A percentile compares a stretch with the other conserved stretches of the same genome.
Conservation (phyloP, 2,888 invertebrate species). For the Dolomedes plantarius region DNA sequence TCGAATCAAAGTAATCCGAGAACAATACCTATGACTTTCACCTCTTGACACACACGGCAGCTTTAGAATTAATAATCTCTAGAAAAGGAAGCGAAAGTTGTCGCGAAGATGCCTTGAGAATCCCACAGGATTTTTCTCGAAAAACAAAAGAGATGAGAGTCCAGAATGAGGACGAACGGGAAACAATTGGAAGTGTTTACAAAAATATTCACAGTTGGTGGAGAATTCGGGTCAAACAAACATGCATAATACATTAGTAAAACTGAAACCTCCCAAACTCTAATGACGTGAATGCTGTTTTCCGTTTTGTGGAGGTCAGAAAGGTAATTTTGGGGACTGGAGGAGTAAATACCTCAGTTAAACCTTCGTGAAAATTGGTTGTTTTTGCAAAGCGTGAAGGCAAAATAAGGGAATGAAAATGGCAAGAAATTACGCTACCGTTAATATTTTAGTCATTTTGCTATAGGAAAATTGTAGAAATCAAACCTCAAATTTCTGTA, state of each 20-base stretch:
- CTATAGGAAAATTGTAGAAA: no score
- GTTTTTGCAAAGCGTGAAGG: no score
- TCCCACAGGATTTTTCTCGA: neutral
- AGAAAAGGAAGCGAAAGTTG: neutral
- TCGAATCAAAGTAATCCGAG: no score
- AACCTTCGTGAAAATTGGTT: no score
- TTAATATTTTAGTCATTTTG: no score
- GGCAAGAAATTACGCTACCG: no score
- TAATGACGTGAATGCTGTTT: neutral
- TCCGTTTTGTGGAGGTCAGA: neutral
- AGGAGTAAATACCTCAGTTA: no score
- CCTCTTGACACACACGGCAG: neutral
- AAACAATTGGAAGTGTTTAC: constrained; percentile 26
- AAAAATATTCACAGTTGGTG: neutral
- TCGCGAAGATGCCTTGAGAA: constrained; percentile 1
- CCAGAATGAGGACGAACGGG: constrained; percentile 20
- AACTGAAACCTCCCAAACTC: neutral
- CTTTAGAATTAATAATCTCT: neutral
- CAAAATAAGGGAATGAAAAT: no score
- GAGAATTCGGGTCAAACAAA: neutral
- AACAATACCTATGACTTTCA: no score
- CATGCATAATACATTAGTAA: neutral
- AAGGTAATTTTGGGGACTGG: neutral
- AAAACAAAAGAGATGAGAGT: constrained; percentile 39
- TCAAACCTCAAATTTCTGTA: no score